Conservation (phyloP, 2,888 invertebrate genomes). For the Ophioninae sp. region DNA sequence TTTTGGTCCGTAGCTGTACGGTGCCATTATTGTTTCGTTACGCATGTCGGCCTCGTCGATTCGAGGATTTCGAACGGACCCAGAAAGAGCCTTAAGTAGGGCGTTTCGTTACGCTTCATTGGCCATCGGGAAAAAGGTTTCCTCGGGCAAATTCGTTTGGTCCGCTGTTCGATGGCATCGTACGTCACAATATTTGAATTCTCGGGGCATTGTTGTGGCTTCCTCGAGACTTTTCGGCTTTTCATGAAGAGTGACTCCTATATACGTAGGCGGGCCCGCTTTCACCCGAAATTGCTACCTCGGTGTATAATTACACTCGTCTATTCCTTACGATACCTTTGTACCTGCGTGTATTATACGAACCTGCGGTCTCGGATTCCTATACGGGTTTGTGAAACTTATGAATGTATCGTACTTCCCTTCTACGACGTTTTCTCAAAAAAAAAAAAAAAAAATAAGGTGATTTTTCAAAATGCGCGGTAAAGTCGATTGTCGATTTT, state of each 20-base stretch:
- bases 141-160: conserved; percentile 47
- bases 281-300: conserved; percentile 56
- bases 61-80: neutral
- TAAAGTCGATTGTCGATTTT: no score
- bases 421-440: neutral
- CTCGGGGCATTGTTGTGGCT: conserved; percentile 58
- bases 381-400: neutral
- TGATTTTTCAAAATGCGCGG: no score
- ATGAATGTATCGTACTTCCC: neutral
- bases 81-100: neutral
- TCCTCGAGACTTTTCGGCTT: conserved; percentile 32
- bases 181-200: conserved; percentile 63
- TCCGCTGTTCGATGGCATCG: conserved; percentile 35
- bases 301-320: conserved; percentile 53
- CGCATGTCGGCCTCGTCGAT: neutral
- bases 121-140: conserved; percentile 19
- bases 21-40: conserved; percentile 23
- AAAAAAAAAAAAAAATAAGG: no score
- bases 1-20: conserved; percentile 22
- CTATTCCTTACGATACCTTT: conserved; percentile 38
- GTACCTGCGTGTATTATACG: conserved; percentile 12
- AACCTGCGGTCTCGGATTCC: conserved; percentile 5
- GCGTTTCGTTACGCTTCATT: conserved; percentile 61
- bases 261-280: conserved; percentile 14
- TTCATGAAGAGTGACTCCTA: conserved; percentile 14